These are phyloP conservation scores for Ameiurus melas DNA, from an alignment of 2,113 vertebrate species.

Conservation along the genomic window DNA sequence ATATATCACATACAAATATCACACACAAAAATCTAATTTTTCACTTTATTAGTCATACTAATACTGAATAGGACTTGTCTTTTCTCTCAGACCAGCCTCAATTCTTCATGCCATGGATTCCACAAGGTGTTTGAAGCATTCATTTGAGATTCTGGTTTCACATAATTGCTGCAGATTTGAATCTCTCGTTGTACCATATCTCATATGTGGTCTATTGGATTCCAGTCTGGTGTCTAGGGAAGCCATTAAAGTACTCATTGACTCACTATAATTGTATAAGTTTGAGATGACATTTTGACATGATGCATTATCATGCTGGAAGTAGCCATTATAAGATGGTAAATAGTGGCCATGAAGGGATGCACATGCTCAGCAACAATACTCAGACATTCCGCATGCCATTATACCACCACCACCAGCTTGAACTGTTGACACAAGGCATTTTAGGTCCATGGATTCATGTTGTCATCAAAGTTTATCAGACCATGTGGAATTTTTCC, in stretches of 20 bases:
- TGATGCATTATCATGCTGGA: background rate
- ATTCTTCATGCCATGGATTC: background rate
- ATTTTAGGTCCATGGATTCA: background rate
- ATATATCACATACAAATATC: too few relatives aligned
- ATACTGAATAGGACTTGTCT: too few relatives aligned
- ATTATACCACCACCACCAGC: background rate
- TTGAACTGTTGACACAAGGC: background rate
- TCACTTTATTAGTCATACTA: too few relatives aligned
- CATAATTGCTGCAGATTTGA: background rate
- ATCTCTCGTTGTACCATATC: background rate
- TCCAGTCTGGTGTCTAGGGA: background rate
- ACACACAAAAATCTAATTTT: too few relatives aligned
- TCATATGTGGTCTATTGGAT: background rate
- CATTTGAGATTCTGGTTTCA: background rate
- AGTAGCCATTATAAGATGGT: background rate
- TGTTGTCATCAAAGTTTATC: background rate
- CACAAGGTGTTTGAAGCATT: background rate
- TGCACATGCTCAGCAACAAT: background rate
- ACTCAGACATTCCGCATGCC: background rate
- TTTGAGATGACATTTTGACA: background rate
- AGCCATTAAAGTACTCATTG: background rate
- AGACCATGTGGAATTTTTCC: background rate
- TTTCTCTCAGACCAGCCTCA: background rate
- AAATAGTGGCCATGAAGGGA: background rate
- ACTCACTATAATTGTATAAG: background rate